Evolutionary conservation across 1,140 invertebrate species (phyloP).

Genomic region (Idris sp.): DNA sequence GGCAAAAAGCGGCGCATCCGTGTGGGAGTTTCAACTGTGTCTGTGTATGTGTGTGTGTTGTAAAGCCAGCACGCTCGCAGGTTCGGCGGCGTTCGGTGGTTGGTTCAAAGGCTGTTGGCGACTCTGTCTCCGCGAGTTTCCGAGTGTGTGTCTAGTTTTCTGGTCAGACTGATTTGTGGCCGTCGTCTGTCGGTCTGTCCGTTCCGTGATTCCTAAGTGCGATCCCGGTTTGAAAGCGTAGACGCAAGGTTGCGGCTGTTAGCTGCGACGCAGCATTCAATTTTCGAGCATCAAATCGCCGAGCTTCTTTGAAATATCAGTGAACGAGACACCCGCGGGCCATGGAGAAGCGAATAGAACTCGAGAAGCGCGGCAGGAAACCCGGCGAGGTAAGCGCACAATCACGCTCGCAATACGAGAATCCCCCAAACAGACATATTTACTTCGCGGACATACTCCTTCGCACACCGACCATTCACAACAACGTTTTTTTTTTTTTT

Average conservation of each 20-base stretch:
- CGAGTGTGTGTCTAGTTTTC: constrained; percentile 48
- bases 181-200: constrained; percentile 67
- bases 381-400: constrained; percentile 87
- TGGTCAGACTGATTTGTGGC: constrained; percentile 68
- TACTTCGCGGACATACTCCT: constrained; percentile 28
- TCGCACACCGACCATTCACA: not conserved
- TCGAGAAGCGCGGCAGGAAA: constrained; percentile 90
- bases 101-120: constrained; percentile 61
- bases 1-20: too few relatives aligned
- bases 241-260: constrained; percentile 72
- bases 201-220: constrained; percentile 71
- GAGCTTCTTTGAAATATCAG: constrained; percentile 47
- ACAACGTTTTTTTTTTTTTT: too few relatives aligned
- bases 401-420: too few relatives aligned
- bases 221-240: constrained; percentile 74
- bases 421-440: constrained; percentile 54
- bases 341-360: constrained; percentile 95
- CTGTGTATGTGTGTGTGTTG: too few relatives aligned
- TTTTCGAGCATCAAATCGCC: constrained; percentile 48
- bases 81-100: constrained; percentile 30
- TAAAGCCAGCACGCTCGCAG: too few relatives aligned
- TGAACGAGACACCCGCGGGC: constrained; percentile 64
- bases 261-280: constrained; percentile 75
- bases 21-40: too few relatives aligned
- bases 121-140: constrained; percentile 64